phyloP scores from a whole-genome alignment of 2,797 vertebrate species.

The Sebastes glaucus region DNA sequence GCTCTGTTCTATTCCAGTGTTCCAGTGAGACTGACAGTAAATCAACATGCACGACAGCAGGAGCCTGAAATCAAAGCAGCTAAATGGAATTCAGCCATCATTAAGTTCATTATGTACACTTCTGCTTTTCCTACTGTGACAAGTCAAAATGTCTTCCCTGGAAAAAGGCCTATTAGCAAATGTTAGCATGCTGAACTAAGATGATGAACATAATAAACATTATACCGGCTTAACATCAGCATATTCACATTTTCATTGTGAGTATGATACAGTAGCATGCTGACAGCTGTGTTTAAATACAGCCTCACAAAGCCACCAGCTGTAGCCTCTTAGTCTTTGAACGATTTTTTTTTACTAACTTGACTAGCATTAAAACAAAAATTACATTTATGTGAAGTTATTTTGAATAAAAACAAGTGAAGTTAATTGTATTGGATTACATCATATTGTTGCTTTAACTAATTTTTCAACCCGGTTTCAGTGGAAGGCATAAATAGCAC shows the following conservation, averaged over 20 bases:
- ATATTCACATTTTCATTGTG: neutral
- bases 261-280: neutral
- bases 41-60: too few species aligned
- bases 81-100: neutral
- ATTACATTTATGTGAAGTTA: neutral
- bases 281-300: too few species aligned
- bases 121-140: too few species aligned
- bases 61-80: too few species aligned
- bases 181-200: neutral
- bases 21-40: too few species aligned
- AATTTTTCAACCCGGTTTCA: too few species aligned
- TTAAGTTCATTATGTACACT: neutral
- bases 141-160: too few species aligned
- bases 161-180: neutral
- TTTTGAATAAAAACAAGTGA: neutral
- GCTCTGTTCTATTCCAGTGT: too few species aligned
- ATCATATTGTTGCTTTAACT: neutral
- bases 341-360: neutral
- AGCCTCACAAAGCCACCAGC: too few species aligned
- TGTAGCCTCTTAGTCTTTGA: too few species aligned
- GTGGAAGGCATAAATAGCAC: too few species aligned
- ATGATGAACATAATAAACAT: neutral
- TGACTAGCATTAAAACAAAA: neutral
- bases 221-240: neutral
- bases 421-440: neutral